These are phyloP conservation scores for Pilophorus perplexus DNA, from an alignment of 2,888 invertebrate genomes.

Conservation along the genomic window DNA sequence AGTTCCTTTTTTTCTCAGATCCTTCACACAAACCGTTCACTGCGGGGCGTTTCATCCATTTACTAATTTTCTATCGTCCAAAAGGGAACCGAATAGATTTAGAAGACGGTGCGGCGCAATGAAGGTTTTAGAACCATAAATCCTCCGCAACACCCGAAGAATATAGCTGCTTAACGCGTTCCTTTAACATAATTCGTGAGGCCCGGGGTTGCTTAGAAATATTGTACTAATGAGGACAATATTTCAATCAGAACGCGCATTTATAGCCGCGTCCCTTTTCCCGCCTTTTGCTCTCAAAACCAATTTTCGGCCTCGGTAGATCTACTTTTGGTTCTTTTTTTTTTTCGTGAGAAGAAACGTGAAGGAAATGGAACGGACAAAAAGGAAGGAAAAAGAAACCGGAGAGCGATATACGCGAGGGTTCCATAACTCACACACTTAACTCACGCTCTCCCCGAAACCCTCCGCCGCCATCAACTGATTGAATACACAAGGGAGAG, in stretches of 20 bases:
- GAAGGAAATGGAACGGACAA: slow-evolving; percentile 33
- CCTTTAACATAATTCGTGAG: slow-evolving; percentile 40
- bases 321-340: slow-evolving; percentile 13
- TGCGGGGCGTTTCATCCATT: slow-evolving; percentile 39
- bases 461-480: slow-evolving; percentile 11
- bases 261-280: not conserved
- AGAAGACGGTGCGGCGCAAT: not conserved
- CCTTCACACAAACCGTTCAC: slow-evolving; percentile 26
- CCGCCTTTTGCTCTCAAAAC: slow-evolving; percentile 30
- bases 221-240: slow-evolving; percentile 37
- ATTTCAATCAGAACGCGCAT: slow-evolving; percentile 37
- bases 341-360: slow-evolving; percentile 17
- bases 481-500: slow-evolving; percentile 31
- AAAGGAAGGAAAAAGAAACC: slow-evolving; percentile 24
- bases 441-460: slow-evolving; percentile 2
- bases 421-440: slow-evolving; percentile 38
- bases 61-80: slow-evolving; percentile 39
- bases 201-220: slow-evolving; percentile 33
- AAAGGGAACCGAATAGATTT: slow-evolving; percentile 3
- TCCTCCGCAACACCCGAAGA: slow-evolving; percentile 18
- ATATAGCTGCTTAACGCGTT: slow-evolving; percentile 39
- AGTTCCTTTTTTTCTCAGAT: too few species aligned
- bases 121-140: slow-evolving; percentile 25
- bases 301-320: slow-evolving; percentile 27
- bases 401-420: not conserved